Percentiles rank a stretch among this genome's conserved stretches.
These are phyloP conservation scores for Corythornis vintsioides DNA, from an alignment of 2,113 vertebrate genomes.

Conservation along the genomic window DNA sequence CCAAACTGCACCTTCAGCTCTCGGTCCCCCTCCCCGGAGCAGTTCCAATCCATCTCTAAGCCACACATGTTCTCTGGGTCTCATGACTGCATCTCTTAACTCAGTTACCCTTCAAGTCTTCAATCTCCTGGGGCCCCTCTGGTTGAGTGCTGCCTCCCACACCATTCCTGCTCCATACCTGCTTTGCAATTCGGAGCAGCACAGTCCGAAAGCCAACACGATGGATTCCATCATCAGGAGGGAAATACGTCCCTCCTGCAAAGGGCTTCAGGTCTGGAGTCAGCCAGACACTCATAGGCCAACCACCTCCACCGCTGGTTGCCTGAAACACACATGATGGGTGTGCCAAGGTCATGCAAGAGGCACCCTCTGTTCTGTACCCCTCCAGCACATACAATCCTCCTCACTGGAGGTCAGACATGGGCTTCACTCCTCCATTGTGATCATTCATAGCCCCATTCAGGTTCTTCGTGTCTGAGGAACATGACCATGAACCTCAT, in stretches of 20 bases:
- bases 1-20: not conserved
- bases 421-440: not conserved
- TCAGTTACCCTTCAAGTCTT: not conserved
- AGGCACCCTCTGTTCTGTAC: not conserved
- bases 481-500: not conserved
- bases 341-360: fast-evolving
- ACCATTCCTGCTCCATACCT: constrained; percentile 70
- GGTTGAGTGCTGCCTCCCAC: not conserved
- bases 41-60: not conserved
- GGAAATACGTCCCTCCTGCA: constrained; percentile 92
- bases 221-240: constrained; percentile 83
- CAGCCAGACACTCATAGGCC: constrained; percentile 97
- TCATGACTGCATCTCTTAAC: not conserved
- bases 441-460: not conserved
- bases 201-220: constrained; percentile 87
- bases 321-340: constrained; percentile 68
- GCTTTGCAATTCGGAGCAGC: constrained; percentile 83
- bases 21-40: fast-evolving
- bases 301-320: constrained; percentile 91
- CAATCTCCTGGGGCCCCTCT: not conserved
- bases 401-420: fast-evolving
- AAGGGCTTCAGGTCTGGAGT: constrained; percentile 92
- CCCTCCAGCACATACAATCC: not conserved
- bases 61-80: not conserved
- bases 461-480: not conserved